Evolutionary conservation across 2,888 invertebrate genomes (phyloP).

Genomic region (Meta bourneti): DNA sequence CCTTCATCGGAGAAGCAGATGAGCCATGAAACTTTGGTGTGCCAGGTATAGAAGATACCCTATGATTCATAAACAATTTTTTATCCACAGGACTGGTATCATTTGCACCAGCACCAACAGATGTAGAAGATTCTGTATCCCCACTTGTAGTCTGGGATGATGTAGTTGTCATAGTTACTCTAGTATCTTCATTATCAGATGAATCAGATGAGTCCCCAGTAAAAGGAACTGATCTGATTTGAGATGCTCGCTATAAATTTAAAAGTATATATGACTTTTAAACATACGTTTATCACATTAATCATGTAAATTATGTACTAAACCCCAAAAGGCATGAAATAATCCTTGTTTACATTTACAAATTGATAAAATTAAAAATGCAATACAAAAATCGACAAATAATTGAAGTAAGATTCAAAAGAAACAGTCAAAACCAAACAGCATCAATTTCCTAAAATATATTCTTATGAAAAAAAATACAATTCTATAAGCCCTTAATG

Average conservation of each 20-base stretch:
- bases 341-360: neutral
- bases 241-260: slow-evolving; percentile 88
- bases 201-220: slow-evolving; percentile 97
- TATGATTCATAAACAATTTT: slow-evolving; percentile 72
- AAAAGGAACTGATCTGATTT: slow-evolving; percentile 97
- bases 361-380: neutral
- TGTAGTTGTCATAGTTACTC: slow-evolving; percentile 78
- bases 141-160: slow-evolving; percentile 78
- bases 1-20: slow-evolving; percentile 76
- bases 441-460: no score
- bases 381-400: no score
- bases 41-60: slow-evolving; percentile 61
- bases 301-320: neutral
- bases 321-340: neutral
- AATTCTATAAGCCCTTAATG: no score
- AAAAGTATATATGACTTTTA: neutral
- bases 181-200: slow-evolving; percentile 91
- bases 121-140: slow-evolving; percentile 77
- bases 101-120: slow-evolving; percentile 78
- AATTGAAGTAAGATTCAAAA: no score
- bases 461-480: no score
- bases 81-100: slow-evolving; percentile 73
- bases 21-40: slow-evolving; percentile 74
- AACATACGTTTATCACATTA: neutral
- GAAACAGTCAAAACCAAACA: no score